Percentiles rank a stretch among this genome's conserved stretches.
Evolutionary conservation across 2,113 vertebrate genomes (phyloP).

Genomic region (Sula dactylatra): DNA sequence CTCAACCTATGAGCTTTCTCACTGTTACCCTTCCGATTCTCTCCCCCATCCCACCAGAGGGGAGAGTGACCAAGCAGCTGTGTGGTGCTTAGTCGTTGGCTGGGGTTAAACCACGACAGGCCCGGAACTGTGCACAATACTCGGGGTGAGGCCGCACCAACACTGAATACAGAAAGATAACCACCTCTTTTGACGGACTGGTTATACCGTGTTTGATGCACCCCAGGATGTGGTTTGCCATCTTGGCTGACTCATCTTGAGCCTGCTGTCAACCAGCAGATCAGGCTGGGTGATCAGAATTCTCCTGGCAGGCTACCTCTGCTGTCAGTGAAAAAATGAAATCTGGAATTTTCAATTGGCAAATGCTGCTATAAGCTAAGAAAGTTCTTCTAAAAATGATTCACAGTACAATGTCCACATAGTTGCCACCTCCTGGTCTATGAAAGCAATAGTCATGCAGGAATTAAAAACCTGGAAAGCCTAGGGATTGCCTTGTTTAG

Average conservation of each 20-base stretch:
- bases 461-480: background rate
- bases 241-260: rapidly evolving
- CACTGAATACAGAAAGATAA: background rate
- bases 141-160: background rate
- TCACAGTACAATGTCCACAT: background rate
- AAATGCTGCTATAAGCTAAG: background rate
- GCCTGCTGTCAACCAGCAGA: background rate
- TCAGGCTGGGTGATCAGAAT: background rate
- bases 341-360: background rate
- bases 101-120: background rate
- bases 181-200: background rate
- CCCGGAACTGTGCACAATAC: background rate
- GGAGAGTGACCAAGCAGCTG: background rate
- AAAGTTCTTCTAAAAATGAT: background rate
- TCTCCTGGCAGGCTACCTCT: background rate
- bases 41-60: background rate
- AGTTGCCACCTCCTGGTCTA: background rate
- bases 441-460: background rate
- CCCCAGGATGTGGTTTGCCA: background rate
- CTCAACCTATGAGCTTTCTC: background rate
- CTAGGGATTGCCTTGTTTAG: background rate
- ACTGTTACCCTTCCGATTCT: background rate
- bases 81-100: background rate
- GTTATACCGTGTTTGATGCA: background rate
- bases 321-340: background rate